Percentiles rank a stretch among this genome's conserved stretches.
These are phyloP conservation scores for Epinephelus fuscoguttatus DNA, from an alignment of 2,113 vertebrate species.

Conservation along the genomic window DNA sequence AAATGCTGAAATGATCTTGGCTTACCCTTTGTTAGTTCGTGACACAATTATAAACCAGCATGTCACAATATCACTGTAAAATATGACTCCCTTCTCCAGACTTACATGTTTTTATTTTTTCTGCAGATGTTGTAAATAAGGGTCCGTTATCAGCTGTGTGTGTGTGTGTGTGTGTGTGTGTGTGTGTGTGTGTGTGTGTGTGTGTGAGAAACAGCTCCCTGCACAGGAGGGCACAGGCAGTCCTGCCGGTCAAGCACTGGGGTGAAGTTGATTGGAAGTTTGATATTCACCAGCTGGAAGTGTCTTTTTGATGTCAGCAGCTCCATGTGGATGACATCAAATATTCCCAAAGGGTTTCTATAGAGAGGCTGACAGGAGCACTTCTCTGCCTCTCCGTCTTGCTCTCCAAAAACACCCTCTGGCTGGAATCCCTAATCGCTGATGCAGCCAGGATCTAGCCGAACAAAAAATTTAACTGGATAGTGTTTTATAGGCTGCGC, in stretches of 20 bases:
- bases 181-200: too few species aligned
- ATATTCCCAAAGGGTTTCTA: neutral
- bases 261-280: constrained; percentile 13
- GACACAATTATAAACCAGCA: neutral
- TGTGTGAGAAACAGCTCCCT: neutral
- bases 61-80: neutral
- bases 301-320: constrained; percentile 10
- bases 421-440: neutral
- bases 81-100: neutral
- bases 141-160: neutral
- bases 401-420: neutral
- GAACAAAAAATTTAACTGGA: neutral
- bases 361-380: neutral
- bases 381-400: neutral
- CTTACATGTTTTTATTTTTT: neutral
- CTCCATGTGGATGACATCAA: constrained; percentile 15
- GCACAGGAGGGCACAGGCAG: neutral
- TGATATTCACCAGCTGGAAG: constrained; percentile 33
- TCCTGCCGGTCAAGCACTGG: neutral
- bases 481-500: neutral
- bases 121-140: neutral
- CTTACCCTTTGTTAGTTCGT: neutral
- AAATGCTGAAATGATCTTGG: neutral
- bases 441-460: neutral
- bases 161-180: neutral